A percentile compares a stretch with the other conserved stretches of the same genome.
These are phyloP conservation scores for Drosophila paulistorum DNA, from an alignment of 1,140 invertebrate species.

Conservation along the genomic window DNA sequence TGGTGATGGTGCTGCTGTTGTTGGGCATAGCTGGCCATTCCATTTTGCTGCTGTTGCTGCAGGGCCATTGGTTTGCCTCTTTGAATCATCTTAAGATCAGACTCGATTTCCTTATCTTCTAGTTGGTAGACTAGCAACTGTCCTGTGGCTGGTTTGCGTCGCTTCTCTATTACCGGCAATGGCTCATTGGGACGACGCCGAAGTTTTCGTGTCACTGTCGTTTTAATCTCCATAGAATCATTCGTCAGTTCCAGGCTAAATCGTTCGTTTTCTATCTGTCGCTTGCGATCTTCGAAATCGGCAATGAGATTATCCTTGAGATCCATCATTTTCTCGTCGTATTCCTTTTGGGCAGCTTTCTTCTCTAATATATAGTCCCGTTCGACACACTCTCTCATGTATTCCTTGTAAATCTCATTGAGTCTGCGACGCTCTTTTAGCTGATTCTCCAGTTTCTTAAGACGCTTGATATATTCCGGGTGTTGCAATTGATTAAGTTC, in stretches of 20 bases:
- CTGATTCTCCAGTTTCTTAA: constrained; percentile 92
- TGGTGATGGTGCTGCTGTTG: constrained; percentile 45
- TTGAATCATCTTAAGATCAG: constrained; percentile 93
- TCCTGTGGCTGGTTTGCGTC: constrained; percentile 89
- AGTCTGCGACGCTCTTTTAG: constrained; percentile 91
- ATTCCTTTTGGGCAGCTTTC: constrained; percentile 93
- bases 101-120: constrained; percentile 95
- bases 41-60: constrained; percentile 80
- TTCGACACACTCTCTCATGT: constrained; percentile 93
- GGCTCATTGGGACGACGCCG: constrained; percentile 96
- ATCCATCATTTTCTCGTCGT: constrained; percentile 96
- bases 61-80: constrained; percentile 85
- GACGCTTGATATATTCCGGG: constrained; percentile 92
- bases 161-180: constrained; percentile 92
- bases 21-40: constrained; percentile 48
- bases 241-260: constrained; percentile 94
- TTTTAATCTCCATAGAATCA: constrained; percentile 91
- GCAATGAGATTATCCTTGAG: constrained; percentile 94
- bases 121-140: constrained; percentile 93
- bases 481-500: constrained; percentile 94
- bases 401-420: constrained; percentile 92
- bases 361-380: constrained; percentile 94
- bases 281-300: constrained; percentile 96
- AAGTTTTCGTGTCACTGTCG: constrained; percentile 93
- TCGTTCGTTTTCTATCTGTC: constrained; percentile 94